Percentiles rank a stretch among this genome's conserved stretches.
These are phyloP conservation scores for Eremophila alpestris DNA, from an alignment of 2,797 vertebrate species.

Conservation along the genomic window DNA sequence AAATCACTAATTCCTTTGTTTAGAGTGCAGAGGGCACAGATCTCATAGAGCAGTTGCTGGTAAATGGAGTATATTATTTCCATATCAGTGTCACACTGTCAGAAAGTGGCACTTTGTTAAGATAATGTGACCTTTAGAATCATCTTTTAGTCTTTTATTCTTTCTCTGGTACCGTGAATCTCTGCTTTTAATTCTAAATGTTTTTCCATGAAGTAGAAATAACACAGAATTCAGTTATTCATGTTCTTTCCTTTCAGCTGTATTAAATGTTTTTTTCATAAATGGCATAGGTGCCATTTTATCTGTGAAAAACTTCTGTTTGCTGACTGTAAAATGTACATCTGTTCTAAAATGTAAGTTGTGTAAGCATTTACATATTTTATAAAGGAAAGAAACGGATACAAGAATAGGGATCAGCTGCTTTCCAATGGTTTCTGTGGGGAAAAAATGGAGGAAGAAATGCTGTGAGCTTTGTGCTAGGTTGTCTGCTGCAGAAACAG, in stretches of 20 bases:
- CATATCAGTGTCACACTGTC: constrained; percentile 66
- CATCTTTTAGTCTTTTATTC: constrained; percentile 64
- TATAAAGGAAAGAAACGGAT: not conserved
- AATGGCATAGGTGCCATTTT: constrained; percentile 42
- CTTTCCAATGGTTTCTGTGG: not conserved
- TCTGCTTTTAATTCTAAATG: constrained; percentile 61
- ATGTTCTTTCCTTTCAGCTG: not conserved
- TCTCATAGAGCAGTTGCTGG: constrained; percentile 51
- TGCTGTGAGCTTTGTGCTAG: not conserved
- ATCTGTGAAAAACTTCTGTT: constrained; percentile 11
- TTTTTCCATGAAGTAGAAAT: constrained; percentile 48
- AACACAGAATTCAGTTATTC: constrained; percentile 14
- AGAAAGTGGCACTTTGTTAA: constrained; percentile 77
- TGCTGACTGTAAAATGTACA: constrained; percentile 23
- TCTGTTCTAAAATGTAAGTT: constrained; percentile 49
- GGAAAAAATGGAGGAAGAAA: not conserved
- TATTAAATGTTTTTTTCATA: not conserved
- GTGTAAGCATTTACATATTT: constrained; percentile 5
- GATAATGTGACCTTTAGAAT: constrained; percentile 81
- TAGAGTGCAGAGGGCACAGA: constrained; percentile 69
- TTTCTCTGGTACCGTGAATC: constrained; percentile 46
- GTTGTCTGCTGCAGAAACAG: not conserved
- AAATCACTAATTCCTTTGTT: constrained; percentile 77
- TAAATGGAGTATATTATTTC: constrained; percentile 69
- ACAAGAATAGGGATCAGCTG: not conserved